Base-by-base conservation (phyloP, 2,797 vertebrate species). In the Moxostoma hubbsi region DNA sequence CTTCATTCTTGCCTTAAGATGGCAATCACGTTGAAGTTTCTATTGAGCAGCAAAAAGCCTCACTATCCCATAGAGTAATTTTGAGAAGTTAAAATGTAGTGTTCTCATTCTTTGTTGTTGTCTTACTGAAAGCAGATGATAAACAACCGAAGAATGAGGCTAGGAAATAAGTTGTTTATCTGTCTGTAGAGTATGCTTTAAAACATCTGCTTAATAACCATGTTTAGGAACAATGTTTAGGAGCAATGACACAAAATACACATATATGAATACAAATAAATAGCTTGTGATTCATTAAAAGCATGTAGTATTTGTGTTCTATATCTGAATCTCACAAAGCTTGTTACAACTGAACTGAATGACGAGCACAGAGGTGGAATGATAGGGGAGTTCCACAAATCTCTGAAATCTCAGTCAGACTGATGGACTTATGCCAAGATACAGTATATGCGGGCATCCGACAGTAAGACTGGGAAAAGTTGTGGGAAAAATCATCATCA, bases 81-180 rank as follows among this genome's bases (percentile, higher is more conserved):
- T 24, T 16, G 18, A 73, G 18, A 57, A 64, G 53, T 69, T 46
- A 47, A n/a, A 15, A 53, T 54, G 57, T 57, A 49, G 74, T 15
- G 18, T 51, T 13, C 24, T 18, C 49, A 36, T 12, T 59, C n/a
- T 73, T 59, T 65, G 75, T 36, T 36, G 36, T 36, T 50, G 43
- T 77, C 64, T 69, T 15, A 18, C 9, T 75, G 55, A 79, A 71
- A 65, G 58, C 73, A 51, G 81, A 75, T 53, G 57, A 59, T 46
- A 64, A 50, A 62, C 69, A 71, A 68, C 45, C 53, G 59, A 55
- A 73, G 70, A 82, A 67, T 80, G 70, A 71, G 13, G 58, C 13
- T 46, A 75, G 81, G 55, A 80, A 81, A 79, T 79, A 5, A 49
- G 47, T 51, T 75, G 76, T 71, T 82, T 82, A 79, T 75, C 46